Evolutionary conservation across 2,113 vertebrate species (phyloP).

Genomic region (Sebastes schlegelii): DNA sequence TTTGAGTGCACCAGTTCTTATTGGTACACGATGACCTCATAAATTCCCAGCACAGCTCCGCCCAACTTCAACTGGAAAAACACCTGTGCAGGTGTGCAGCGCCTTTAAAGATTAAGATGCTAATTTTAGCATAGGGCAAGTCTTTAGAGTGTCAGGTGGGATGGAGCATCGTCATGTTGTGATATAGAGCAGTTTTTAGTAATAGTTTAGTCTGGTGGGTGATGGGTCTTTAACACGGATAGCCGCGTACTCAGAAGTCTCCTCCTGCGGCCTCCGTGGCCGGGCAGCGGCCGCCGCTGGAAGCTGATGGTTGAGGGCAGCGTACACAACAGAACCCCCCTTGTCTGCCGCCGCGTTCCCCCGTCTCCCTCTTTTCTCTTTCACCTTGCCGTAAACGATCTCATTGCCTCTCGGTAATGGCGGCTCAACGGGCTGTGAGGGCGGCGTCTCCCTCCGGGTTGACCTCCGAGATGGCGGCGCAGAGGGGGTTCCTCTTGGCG

Average conservation of each 20-base stretch:
- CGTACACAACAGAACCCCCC: conserved; percentile 66
- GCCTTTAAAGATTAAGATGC: background rate
- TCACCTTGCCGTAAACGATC: background rate
- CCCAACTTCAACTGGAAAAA: too few relatives aligned
- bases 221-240: conserved; percentile 62
- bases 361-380: background rate
- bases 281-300: background rate
- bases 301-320: conserved; percentile 72
- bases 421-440: background rate
- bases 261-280: conserved; percentile 30
- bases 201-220: background rate
- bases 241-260: conserved; percentile 79
- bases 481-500: conserved; percentile 41
- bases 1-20: background rate
- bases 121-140: background rate
- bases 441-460: conserved; percentile 16
- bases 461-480: background rate
- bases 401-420: background rate
- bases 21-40: background rate
- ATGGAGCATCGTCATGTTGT: too few relatives aligned
- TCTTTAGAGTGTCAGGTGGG: background rate
- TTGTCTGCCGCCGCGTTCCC: background rate
- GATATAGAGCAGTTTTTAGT: too few relatives aligned
- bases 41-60: background rate
- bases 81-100: too few relatives aligned